These are phyloP conservation scores for Thymelicus lineola DNA, from an alignment of 2,888 invertebrate genomes.

Conservation along the genomic window DNA sequence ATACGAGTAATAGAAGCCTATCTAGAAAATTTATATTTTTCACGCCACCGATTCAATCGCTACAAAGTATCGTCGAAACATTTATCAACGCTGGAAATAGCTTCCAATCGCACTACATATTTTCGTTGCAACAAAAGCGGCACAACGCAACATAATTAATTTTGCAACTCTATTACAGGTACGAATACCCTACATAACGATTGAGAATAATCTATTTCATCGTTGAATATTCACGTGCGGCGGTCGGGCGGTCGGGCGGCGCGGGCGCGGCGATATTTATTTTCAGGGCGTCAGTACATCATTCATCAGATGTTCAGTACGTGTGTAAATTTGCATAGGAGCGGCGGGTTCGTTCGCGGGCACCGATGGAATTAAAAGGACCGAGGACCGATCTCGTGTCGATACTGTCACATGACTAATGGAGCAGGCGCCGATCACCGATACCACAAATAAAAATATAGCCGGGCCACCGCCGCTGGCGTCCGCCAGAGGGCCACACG, in stretches of 20 bases:
- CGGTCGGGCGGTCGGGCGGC: slow-evolving; percentile 20
- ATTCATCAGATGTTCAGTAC: slow-evolving; percentile 72
- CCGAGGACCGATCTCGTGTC: slow-evolving; percentile 77
- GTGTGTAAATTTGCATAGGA: slow-evolving; percentile 74
- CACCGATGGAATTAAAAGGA: slow-evolving; percentile 75
- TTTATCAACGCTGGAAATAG: slow-evolving; percentile 36
- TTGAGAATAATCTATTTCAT: slow-evolving; percentile 43
- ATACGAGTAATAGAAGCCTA: neutral
- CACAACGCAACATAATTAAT: slow-evolving; percentile 34
- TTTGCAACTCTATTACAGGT: slow-evolving; percentile 36
- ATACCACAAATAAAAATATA: slow-evolving; percentile 81
- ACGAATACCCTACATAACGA: slow-evolving; percentile 20
- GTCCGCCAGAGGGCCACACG: slow-evolving; percentile 45
- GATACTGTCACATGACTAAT: slow-evolving; percentile 85
- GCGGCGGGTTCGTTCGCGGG: slow-evolving; percentile 63
- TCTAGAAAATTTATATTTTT: slow-evolving; percentile 23
- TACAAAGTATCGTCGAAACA: slow-evolving; percentile 16
- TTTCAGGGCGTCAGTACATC: slow-evolving; percentile 64
- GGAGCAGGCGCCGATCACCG: slow-evolving; percentile 82
- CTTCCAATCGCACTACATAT: slow-evolving; percentile 23
- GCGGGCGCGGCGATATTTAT: slow-evolving; percentile 39
- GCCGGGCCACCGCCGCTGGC: slow-evolving; percentile 60
- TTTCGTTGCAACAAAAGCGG: slow-evolving; percentile 35
- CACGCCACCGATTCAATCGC: slow-evolving; percentile 30
- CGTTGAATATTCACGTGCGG: slow-evolving; percentile 44